Percentiles rank a stretch among this genome's conserved stretches.
phyloP scores from a whole-genome alignment of 2,888 invertebrate genomes.

The Xiphydria camelus region DNA sequence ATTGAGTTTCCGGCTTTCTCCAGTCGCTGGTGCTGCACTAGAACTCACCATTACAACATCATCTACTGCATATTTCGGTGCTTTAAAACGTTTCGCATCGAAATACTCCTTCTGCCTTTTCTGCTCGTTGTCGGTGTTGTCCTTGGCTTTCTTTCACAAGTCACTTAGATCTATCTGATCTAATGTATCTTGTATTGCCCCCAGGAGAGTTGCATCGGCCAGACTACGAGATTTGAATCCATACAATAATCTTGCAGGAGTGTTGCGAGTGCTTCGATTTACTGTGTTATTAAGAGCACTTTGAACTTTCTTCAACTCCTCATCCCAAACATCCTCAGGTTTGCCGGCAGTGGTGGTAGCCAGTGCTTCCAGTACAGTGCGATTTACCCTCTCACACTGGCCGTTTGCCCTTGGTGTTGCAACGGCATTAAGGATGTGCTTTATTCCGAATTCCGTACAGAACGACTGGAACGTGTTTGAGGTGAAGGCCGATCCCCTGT shows the following conservation, averaged over 20 bases:
- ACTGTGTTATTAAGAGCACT: constrained; percentile 30
- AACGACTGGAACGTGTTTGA: constrained; percentile 41
- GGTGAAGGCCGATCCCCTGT: constrained; percentile 51
- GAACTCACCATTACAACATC: constrained; percentile 5
- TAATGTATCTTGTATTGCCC: constrained; percentile 13
- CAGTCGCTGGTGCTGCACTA: constrained; percentile 5
- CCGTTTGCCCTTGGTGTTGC: constrained; percentile 46
- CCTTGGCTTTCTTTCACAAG: constrained; percentile 13
- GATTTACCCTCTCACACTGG: constrained; percentile 43
- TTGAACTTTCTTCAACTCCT: constrained; percentile 25
- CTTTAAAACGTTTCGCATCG: constrained; percentile 13
- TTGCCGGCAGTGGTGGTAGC: constrained; percentile 29
- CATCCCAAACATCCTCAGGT: constrained; percentile 31
- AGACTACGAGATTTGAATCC: constrained; percentile 14
- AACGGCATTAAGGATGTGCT: constrained; percentile 38
- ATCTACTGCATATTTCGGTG: constrained; percentile 6
- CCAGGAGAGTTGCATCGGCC: constrained; percentile 14
- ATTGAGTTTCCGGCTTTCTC: no score
- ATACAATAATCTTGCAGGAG: constrained; percentile 6
- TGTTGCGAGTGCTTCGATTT: constrained; percentile 25
- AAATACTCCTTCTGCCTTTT: constrained; percentile 10
- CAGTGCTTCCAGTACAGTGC: constrained; percentile 35
- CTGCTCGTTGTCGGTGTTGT: constrained; percentile 13
- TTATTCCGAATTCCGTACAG: constrained; percentile 37
- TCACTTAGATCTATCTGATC: constrained; percentile 18